Percentiles rank a stretch among this genome's conserved stretches.
Conservation (phyloP, 2,113 vertebrate species). For the Fulica atra region DNA sequence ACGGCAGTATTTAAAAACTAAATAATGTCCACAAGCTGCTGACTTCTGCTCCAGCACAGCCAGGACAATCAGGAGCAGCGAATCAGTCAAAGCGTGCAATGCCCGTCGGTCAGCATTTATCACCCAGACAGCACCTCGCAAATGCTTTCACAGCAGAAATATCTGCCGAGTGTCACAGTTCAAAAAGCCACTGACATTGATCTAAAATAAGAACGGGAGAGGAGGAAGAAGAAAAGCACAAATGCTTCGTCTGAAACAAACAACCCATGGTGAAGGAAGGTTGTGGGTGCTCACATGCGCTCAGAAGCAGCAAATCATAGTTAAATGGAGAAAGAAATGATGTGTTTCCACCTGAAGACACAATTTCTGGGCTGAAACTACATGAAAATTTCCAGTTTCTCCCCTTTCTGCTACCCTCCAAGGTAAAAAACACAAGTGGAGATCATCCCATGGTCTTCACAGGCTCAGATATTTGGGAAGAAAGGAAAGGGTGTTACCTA, state of each 20-base stretch:
- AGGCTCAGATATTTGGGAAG: background rate
- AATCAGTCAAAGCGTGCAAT: slow-evolving; percentile 44
- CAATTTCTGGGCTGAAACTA: background rate
- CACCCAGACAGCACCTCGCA: background rate
- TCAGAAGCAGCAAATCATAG: background rate
- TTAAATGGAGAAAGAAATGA: background rate
- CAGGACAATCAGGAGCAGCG: background rate
- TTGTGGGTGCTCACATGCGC: accelerated
- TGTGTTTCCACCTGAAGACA: background rate
- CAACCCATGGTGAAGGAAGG: background rate
- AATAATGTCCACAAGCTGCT: slow-evolving; percentile 45
- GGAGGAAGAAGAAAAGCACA: background rate
- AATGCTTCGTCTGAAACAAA: background rate
- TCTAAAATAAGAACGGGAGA: slow-evolving; percentile 9
- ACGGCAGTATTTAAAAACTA: slow-evolving; percentile 21
- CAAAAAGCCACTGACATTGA: slow-evolving; percentile 1
- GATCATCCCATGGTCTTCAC: background rate
- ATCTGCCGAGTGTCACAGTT: slow-evolving; percentile 56
- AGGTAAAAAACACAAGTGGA: background rate
- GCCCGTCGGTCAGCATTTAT: slow-evolving; percentile 18
- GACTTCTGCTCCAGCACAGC: slow-evolving; percentile 35
- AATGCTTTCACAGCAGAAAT: slow-evolving; percentile 56
- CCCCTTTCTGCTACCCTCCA: background rate
- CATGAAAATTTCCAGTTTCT: background rate
- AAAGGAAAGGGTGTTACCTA: background rate